These are phyloP conservation scores for Theropithecus gelada DNA, from an alignment of 2,113 vertebrate species.

Conservation along the genomic window DNA sequence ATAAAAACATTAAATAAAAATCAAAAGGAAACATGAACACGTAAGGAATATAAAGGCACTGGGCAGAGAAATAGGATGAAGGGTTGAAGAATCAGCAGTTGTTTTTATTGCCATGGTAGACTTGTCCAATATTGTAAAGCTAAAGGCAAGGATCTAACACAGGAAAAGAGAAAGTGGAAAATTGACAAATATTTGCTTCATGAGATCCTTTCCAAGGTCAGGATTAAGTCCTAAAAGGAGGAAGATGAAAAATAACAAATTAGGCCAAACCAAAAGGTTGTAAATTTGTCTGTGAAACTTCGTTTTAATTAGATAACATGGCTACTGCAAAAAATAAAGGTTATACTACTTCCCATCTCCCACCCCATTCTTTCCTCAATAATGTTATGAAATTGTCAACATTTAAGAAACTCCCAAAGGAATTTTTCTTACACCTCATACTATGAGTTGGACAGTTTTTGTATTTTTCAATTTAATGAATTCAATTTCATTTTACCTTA, in stretches of 20 bases:
- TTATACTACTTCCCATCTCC: not conserved
- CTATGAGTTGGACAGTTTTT: not conserved
- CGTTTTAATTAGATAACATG: not conserved
- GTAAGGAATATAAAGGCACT: not conserved
- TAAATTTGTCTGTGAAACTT: not conserved
- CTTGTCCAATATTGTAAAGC: not conserved
- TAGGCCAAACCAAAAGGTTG: not conserved
- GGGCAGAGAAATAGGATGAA: not conserved
- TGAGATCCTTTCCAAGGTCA: not conserved
- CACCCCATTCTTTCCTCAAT: not conserved
- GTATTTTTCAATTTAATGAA: not conserved
- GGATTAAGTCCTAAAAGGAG: slow-evolving; percentile 26
- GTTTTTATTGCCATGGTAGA: not conserved
- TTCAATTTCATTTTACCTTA: slow-evolving; percentile 5
- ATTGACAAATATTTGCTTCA: not conserved
- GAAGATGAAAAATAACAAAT: not conserved
- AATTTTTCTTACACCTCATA: slow-evolving; percentile 3
- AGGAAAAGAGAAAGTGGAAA: slow-evolving; percentile 8
- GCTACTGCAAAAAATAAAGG: not conserved
- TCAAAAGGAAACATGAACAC: not conserved
- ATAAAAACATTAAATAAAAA: not conserved
- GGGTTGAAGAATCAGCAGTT: not conserved
- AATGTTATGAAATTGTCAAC: not conserved
- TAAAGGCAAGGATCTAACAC: not conserved
- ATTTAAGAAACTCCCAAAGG: slow-evolving; percentile 18